These are phyloP conservation scores for Cyprinella venusta DNA, from an alignment of 2,797 vertebrate genomes.

Conservation along the genomic window DNA sequence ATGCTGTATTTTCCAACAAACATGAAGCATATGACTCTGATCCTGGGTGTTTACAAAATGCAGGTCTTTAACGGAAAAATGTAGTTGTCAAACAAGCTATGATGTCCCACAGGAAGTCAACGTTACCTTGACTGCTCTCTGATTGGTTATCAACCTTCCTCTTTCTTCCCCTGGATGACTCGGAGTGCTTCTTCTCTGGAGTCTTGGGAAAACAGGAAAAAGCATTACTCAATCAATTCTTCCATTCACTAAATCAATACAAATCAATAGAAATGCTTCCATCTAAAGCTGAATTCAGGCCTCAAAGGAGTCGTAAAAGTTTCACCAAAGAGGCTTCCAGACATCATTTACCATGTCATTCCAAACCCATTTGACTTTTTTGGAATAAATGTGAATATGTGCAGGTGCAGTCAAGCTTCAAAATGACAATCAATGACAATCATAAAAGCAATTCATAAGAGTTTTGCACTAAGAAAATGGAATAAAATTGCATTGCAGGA, in stretches of 20 bases:
- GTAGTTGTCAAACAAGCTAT: not conserved
- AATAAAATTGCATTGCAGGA: not conserved
- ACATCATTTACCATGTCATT: conserved; percentile 7
- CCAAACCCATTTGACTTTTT: not conserved
- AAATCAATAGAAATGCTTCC: conserved; percentile 6
- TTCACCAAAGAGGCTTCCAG: conserved; percentile 46
- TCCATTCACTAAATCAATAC: not conserved
- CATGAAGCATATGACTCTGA: not conserved
- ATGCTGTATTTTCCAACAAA: not conserved
- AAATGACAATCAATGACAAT: not conserved
- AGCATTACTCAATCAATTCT: conserved; percentile 10
- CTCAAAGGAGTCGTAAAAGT: not conserved
- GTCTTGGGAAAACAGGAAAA: conserved; percentile 79
- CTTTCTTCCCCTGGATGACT: conserved; percentile 94
- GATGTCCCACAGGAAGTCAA: not conserved
- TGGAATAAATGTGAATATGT: not conserved
- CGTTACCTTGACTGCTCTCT: conserved; percentile 94
- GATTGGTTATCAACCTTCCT: conserved; percentile 97
- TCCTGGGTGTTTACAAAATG: not conserved
- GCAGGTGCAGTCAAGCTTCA: not conserved
- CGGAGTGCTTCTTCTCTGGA: conserved; percentile 97
- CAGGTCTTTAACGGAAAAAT: not conserved
- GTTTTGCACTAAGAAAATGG: not conserved
- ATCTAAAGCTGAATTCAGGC: not conserved
- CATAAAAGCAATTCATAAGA: not conserved